Evolutionary conservation across 2,888 invertebrate genomes (phyloP).

Genomic region (Amblyjoppa fuscipennis): DNA sequence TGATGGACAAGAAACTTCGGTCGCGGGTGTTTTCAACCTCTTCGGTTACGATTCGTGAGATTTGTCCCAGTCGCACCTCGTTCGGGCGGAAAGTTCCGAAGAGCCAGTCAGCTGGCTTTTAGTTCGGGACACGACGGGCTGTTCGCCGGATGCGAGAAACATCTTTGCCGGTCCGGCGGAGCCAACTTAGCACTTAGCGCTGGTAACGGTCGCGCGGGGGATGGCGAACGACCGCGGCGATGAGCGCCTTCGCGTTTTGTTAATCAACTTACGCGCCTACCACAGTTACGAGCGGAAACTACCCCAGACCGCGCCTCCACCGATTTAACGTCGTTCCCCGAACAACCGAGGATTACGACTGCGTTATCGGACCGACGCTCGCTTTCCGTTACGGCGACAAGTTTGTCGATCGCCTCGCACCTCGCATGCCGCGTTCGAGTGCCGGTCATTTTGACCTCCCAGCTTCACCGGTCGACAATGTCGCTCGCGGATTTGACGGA

Average conservation of each 20-base stretch:
- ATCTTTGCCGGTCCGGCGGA: conserved; percentile 10
- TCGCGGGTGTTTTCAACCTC: too few relatives aligned
- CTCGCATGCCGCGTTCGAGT: neutral
- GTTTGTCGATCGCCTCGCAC: conserved; percentile 32
- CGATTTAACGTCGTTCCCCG: conserved; percentile 39
- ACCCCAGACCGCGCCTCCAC: conserved; percentile 3
- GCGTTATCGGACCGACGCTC: conserved; percentile 13
- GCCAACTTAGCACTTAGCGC: conserved; percentile 22
- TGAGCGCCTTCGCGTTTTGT: conserved; percentile 30
- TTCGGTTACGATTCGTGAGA: neutral
- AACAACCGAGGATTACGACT: conserved; percentile 39
- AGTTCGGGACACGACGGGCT: neutral
- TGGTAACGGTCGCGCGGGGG: too few relatives aligned
- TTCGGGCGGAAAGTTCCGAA: neutral
- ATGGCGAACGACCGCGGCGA: neutral
- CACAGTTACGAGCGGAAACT: conserved; percentile 21
- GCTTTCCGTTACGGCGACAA: conserved; percentile 23
- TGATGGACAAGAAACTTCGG: too few relatives aligned
- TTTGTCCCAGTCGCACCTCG: neutral
- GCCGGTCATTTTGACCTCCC: neutral
- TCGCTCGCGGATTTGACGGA: too few relatives aligned
- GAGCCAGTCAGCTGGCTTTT: neutral
- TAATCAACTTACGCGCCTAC: conserved; percentile 20
- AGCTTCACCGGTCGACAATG: neutral
- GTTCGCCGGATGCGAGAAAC: conserved; percentile 3